These are phyloP conservation scores for Silvanus unidentatus DNA, from an alignment of 2,888 invertebrate species.

Conservation along the genomic window DNA sequence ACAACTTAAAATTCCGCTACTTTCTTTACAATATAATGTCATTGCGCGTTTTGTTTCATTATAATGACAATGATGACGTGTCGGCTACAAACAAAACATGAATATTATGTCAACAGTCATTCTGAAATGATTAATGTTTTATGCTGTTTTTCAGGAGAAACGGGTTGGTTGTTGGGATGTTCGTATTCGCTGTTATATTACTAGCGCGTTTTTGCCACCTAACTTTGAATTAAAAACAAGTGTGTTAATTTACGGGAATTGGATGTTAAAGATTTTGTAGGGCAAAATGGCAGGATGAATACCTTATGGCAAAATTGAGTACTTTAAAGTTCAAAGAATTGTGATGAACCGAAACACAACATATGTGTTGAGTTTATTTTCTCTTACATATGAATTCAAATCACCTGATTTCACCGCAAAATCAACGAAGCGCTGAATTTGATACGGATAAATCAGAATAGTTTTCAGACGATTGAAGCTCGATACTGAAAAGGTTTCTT, in stretches of 20 bases:
- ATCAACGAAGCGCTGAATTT: constrained; percentile 37
- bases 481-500: constrained; percentile 10
- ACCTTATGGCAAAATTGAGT: constrained; percentile 3
- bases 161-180: constrained; percentile 19
- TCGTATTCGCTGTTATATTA: too few relatives aligned
- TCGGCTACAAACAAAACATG: constrained; percentile 16
- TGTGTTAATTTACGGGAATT: too few relatives aligned
- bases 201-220: too few relatives aligned
- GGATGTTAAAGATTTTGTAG: too few relatives aligned
- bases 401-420: constrained; percentile 40
- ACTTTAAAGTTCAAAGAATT: constrained; percentile 19
- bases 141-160: constrained; percentile 1
- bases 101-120: constrained; percentile 19
- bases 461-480: constrained; percentile 24
- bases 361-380: constrained; percentile 15
- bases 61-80: too few relatives aligned
- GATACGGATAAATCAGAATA: constrained; percentile 38
- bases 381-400: constrained; percentile 33
- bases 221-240: too few relatives aligned
- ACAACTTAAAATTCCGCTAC: constrained; percentile 12
- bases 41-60: constrained; percentile 4
- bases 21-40: constrained; percentile 10
- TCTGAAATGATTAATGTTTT: constrained; percentile 24
- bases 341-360: constrained; percentile 20
- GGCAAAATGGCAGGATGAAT: too few relatives aligned